Conservation (phyloP, 2,797 vertebrate species). For the Furcifer pardalis region DNA sequence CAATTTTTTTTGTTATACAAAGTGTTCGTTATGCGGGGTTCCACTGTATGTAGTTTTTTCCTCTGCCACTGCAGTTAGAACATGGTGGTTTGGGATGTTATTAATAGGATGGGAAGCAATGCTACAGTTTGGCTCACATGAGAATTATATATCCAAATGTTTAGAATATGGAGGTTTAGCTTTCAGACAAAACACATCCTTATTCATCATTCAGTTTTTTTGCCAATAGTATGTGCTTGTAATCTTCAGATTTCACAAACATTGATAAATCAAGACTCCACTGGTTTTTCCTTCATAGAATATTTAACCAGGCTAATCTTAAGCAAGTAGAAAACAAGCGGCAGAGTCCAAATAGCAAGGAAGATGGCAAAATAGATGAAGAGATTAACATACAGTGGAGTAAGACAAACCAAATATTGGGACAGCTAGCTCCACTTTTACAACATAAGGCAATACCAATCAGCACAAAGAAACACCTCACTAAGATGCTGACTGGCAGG, state of each 20-base stretch:
- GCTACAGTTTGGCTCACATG: constrained; percentile 5
- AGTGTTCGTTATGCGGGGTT: no score
- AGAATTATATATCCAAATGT: background rate
- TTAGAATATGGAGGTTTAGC: constrained; percentile 16
- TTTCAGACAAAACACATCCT: constrained; percentile 8
- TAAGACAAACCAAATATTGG: no score
- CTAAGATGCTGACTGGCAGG: no score
- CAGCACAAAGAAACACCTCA: no score
- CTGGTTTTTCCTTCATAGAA: background rate
- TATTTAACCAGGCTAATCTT: background rate
- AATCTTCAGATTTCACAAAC: constrained; percentile 26
- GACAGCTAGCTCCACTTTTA: no score
- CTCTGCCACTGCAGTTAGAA: constrained; percentile 16
- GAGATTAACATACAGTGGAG: no score
- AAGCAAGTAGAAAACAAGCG: no score
- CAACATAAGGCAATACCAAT: no score
- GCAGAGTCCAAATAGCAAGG: no score
- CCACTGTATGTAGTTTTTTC: constrained; percentile 4
- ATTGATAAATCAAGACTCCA: background rate
- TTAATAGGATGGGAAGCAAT: background rate
- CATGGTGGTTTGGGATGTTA: background rate
- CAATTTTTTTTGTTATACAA: no score
- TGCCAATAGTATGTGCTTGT: constrained; percentile 8
- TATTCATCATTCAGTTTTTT: background rate
- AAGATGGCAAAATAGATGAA: no score